Base-by-base conservation (phyloP, 2,113 vertebrate species). In the Asarcornis scutulata region DNA sequence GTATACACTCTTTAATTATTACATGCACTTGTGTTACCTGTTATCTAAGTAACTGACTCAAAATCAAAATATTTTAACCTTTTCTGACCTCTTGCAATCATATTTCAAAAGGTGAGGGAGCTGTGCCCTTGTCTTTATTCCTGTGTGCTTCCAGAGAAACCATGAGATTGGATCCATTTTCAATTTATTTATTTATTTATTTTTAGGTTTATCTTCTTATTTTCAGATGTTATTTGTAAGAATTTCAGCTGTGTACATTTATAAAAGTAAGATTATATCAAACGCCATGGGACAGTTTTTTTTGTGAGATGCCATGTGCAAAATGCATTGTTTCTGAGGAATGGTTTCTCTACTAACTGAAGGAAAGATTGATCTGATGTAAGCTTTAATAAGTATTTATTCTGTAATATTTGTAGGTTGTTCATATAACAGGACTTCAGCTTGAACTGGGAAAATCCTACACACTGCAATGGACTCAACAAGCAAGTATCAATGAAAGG, bases 371-470 rank as follows among this genome's bases (percentile, higher is more conserved):
- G 20, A 11, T 53, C 38, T 56, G 20, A 48, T 32, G 21, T 44
- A 22, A 2, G 50, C 44, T n/a, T 91, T 59, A 58, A 46, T 55
- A 67, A 67, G 42, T 86, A 8, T 13, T 74, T 34, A 22, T 72
- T 74, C 13, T n/a, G 79, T 72, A n/a, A 68, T 75, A 53, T 93
- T 66, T 50, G 44, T 23, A 98, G 98, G 93, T 96, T 72, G 71
- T 90, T 62, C 44, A n/a, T 40, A 89, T 98, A 76, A 93, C 11
- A 31, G 81, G 89, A 38, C 86, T 98, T 64, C 69, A 68, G 4
- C 93, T 98, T 60, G 53, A 62, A 12, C 86, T 98, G 50, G 98
- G 98, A 38, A 92, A 79, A 60, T 63, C 92, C 11, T 98, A 98
- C 88, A 95, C 44, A 13, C 6, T 98, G 8, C 2, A 7, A 7